These are phyloP conservation scores for Siphlonurus alternatus DNA, from an alignment of 2,888 invertebrate genomes.

Conservation along the genomic window DNA sequence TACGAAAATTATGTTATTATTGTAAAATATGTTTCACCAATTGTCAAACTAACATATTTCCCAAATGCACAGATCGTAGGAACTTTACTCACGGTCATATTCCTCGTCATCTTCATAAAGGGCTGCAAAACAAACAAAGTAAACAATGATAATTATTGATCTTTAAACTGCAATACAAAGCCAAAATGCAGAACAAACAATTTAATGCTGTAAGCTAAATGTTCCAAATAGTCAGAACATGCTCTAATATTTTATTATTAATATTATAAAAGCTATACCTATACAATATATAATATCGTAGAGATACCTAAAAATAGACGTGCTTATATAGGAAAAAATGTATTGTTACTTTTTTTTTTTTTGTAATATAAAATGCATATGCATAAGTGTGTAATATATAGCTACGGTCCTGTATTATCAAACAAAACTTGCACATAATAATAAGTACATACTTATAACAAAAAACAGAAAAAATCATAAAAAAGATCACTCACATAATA, in stretches of 20 bases:
- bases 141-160: conserved; percentile 3
- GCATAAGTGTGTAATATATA: too few species aligned
- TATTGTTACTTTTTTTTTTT: neutral
- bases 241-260: too few species aligned
- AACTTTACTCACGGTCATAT: conserved; percentile 43
- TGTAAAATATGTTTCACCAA: too few species aligned
- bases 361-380: neutral
- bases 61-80: too few species aligned
- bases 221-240: too few species aligned
- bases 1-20: too few species aligned
- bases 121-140: conserved; percentile 36
- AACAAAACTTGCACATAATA: conserved; percentile 1
- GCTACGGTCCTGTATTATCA: neutral
- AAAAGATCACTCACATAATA: neutral
- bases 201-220: too few species aligned
- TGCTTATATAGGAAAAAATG: too few species aligned
- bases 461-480: neutral
- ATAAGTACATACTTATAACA: neutral
- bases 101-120: conserved; percentile 82
- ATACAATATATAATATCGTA: neutral
- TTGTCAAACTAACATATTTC: too few species aligned
- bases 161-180: neutral
- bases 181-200: neutral
- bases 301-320: too few species aligned
- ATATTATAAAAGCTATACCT: too few species aligned